Evolutionary conservation across 92 coral and sea anemone species (phyloP).

Genomic region (Hydrozoanthus gracilis): DNA sequence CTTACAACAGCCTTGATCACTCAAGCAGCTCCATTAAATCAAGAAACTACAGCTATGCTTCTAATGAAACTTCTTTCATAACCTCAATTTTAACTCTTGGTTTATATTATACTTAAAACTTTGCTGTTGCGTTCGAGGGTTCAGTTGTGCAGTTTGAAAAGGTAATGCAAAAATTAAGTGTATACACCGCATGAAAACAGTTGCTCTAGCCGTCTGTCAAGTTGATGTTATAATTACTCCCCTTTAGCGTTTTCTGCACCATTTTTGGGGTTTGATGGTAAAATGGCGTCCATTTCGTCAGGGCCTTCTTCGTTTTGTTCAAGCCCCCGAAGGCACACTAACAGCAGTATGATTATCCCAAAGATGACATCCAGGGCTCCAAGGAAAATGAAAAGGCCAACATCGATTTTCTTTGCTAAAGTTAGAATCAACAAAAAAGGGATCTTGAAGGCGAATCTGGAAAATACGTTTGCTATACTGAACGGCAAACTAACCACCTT

Average conservation of each 20-base stretch:
- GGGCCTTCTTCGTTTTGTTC: conserved; percentile 4
- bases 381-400: conserved; percentile 35
- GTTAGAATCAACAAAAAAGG: conserved; percentile 30
- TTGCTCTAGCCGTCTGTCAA: too few species aligned
- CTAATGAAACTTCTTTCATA: too few species aligned
- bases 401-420: conserved; percentile 25
- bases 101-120: too few species aligned
- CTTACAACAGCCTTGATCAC: too few species aligned
- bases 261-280: conserved; percentile 15
- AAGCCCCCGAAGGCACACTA: conserved; percentile 13
- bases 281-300: conserved; percentile 42
- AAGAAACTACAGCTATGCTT: too few species aligned
- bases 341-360: conserved; percentile 16
- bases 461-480: conserved; percentile 25
- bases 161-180: too few species aligned
- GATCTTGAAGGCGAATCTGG: conserved; percentile 38
- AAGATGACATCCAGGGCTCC: conserved; percentile 23
- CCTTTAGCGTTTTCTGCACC: not conserved
- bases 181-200: too few species aligned
- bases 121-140: too few species aligned
- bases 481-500: conserved; percentile 34
- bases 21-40: too few species aligned
- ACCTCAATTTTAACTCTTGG: too few species aligned
- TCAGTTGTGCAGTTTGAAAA: too few species aligned
- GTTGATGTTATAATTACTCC: not conserved